Percentiles rank a stretch among this genome's conserved stretches.
phyloP scores from a whole-genome alignment of 2,113 vertebrate genomes.

The Acanthisitta chloris region DNA sequence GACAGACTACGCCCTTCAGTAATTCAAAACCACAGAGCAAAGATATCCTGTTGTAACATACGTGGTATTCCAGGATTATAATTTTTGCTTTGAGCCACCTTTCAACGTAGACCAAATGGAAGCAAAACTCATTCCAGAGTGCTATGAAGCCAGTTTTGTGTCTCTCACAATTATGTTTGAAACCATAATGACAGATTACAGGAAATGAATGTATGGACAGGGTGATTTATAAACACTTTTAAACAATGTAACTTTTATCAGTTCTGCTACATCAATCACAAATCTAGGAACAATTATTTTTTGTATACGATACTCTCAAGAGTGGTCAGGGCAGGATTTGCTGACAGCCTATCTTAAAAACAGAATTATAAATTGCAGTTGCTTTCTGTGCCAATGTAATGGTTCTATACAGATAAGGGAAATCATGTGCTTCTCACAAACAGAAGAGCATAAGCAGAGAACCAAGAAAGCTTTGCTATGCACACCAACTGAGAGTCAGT shows the following conservation, averaged over 20 bases:
- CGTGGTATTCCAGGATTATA: slow-evolving; percentile 17
- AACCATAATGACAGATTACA: slow-evolving; percentile 67
- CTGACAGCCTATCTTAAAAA: slow-evolving; percentile 51
- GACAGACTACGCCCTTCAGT: slow-evolving; percentile 25
- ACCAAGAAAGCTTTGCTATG: background rate
- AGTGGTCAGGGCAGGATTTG: slow-evolving; percentile 49
- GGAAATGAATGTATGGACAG: slow-evolving; percentile 58
- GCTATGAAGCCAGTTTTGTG: slow-evolving; percentile 37
- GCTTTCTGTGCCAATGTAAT: background rate
- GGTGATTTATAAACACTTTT: slow-evolving; percentile 64
- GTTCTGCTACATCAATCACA: slow-evolving; percentile 64
- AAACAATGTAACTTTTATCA: slow-evolving; percentile 71
- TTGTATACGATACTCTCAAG: slow-evolving; percentile 56
- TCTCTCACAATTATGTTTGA: slow-evolving; percentile 54
- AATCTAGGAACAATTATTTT: slow-evolving; percentile 56
- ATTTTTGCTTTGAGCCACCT: slow-evolving; percentile 49
- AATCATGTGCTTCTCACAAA: background rate
- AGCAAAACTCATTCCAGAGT: slow-evolving; percentile 28
- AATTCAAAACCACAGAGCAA: slow-evolving; percentile 50
- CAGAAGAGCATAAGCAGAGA: background rate
- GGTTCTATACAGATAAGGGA: slow-evolving; percentile 39
- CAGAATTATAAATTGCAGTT: slow-evolving; percentile 4
- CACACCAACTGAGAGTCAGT: background rate
- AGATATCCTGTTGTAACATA: slow-evolving; percentile 3
- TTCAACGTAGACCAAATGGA: slow-evolving; percentile 32